Evolutionary conservation across 2,797 vertebrate genomes (phyloP).

Genomic region (Cryptoblepharus egeriae): DNA sequence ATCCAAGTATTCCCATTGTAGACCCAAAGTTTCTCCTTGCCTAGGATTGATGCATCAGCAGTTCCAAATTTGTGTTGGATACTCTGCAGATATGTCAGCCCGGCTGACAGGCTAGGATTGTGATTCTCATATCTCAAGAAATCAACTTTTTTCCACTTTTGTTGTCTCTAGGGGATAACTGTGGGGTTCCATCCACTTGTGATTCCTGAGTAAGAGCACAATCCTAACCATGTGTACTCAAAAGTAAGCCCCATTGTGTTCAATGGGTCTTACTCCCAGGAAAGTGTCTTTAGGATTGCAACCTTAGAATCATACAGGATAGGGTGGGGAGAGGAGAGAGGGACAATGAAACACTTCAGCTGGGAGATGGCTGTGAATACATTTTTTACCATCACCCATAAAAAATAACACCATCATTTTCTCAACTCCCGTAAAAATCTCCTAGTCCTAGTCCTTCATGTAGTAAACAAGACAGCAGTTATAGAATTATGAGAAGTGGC

Average conservation of each 20-base stretch:
- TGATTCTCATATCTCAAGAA: background rate
- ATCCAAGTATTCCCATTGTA: too few species aligned
- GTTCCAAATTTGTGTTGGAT: too few species aligned
- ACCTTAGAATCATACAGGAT: background rate
- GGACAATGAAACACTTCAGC: background rate
- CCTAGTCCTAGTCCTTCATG: background rate
- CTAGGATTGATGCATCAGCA: too few species aligned
- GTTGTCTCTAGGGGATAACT: background rate
- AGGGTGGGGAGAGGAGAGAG: background rate
- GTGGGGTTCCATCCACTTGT: background rate
- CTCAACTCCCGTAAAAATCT: background rate
- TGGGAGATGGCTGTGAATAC: background rate
- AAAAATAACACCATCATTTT: background rate
- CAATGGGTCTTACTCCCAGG: too few species aligned
- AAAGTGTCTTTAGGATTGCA: too few species aligned
- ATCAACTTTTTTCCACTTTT: background rate
- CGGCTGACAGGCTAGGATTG: too few species aligned
- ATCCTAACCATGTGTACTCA: too few species aligned
- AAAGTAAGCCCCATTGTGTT: too few species aligned
- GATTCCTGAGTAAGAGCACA: background rate
- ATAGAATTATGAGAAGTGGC: conserved; percentile 4
- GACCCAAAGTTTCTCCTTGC: too few species aligned
- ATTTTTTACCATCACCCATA: background rate
- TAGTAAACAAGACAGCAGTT: background rate
- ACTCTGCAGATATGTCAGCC: too few species aligned